A percentile compares a stretch with the other conserved stretches of the same genome.
Evolutionary conservation across 1,140 invertebrate species (phyloP).

Genomic region (Fopius arisanus): DNA sequence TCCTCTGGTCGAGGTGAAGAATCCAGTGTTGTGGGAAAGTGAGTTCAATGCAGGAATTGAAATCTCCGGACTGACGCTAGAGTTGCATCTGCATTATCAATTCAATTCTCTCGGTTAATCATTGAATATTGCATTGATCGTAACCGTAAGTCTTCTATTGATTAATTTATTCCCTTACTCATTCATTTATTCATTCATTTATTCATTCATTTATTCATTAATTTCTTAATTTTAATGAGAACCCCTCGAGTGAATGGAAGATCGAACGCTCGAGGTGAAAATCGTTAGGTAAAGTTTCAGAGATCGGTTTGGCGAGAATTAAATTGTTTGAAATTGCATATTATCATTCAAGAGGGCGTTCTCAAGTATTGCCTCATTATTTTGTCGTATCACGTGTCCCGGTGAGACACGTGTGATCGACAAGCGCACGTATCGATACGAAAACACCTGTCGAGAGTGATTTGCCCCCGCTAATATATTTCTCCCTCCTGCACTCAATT

Average conservation of each 20-base stretch:
- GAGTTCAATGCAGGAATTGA: background rate
- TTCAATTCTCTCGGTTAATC: too few species aligned
- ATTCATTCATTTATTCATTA: too few species aligned
- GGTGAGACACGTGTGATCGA: slow-evolving; percentile 19
- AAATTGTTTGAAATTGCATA: background rate
- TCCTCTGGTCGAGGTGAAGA: background rate
- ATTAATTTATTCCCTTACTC: too few species aligned
- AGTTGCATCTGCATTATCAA: too few species aligned
- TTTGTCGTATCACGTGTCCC: background rate
- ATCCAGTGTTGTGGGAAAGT: background rate
- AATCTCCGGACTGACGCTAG: background rate
- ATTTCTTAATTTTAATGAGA: too few species aligned
- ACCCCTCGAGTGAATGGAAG: too few species aligned
- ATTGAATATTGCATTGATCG: too few species aligned
- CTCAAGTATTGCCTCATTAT: background rate
- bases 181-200: too few species aligned
- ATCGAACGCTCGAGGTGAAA: too few species aligned
- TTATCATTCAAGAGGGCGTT: background rate
- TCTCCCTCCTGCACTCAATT: background rate
- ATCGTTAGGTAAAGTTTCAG: too few species aligned
- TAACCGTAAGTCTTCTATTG: too few species aligned
- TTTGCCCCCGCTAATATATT: background rate
- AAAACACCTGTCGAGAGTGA: slow-evolving; percentile 12
- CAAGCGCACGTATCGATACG: slow-evolving; percentile 15
- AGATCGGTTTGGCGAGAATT: too few species aligned